phyloP scores from a whole-genome alignment of 2,113 vertebrate species.

The Equus quagga region DNA sequence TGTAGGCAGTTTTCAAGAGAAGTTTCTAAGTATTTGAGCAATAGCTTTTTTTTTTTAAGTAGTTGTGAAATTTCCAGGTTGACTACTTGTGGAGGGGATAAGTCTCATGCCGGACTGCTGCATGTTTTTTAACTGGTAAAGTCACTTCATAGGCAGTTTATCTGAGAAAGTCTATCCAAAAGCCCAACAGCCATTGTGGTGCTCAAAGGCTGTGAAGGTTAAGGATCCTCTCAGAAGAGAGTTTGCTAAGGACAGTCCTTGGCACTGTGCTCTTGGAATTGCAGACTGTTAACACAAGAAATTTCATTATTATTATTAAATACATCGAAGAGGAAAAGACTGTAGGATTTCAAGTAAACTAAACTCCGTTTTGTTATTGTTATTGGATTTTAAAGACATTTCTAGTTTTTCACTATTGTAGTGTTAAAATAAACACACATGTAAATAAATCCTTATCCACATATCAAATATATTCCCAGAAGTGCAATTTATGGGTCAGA shows the following conservation, averaged over 20 bases:
- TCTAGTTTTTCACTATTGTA: neutral
- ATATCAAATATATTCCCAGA: neutral
- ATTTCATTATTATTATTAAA: conserved; percentile 4
- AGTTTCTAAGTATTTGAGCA: conserved; percentile 29
- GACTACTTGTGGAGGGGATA: neutral
- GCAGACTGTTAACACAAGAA: neutral
- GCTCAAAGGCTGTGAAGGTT: neutral
- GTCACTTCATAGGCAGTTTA: neutral
- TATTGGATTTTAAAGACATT: neutral
- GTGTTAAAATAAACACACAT: neutral
- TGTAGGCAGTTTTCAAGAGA: neutral
- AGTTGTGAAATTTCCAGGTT: neutral
- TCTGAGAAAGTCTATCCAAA: neutral
- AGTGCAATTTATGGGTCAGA: neutral
- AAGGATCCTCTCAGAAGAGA: neutral
- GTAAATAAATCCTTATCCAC: neutral
- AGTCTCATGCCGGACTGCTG: neutral
- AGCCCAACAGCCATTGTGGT: neutral
- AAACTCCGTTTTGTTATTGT: neutral
- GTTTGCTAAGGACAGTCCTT: neutral
- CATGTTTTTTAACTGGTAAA: neutral
- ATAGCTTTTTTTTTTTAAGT: neutral
- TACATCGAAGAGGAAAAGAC: neutral
- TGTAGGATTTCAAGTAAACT: conserved; percentile 8
- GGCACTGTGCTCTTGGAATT: neutral